Evolutionary conservation across 2,888 invertebrate genomes (phyloP), one percentile per base, ranked within the genome.

Genomic region (Branchinecta sandiegonensis): DNA sequence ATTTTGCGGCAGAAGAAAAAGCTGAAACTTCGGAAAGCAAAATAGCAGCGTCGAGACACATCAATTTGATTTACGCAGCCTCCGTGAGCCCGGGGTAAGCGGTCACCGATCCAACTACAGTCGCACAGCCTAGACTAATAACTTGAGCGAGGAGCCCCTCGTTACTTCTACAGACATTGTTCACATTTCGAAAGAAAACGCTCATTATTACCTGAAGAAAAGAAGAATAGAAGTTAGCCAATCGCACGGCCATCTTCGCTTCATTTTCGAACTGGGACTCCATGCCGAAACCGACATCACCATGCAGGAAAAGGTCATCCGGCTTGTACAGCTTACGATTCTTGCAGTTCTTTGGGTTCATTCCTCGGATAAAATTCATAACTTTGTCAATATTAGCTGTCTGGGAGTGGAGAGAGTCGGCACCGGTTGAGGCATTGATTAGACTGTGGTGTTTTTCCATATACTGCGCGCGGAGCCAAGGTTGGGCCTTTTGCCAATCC

Each of bases 221-320:
- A 63, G 91, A 90, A 76, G 94, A 94, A 72, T 96, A 88, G 77
- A 97, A 97, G 78, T 97, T 95, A 0, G 96, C 90, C 67, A 96
- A 80, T 66, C 96, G 84, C n/a, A 94, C 83, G 4, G 96, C 97
- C 88, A 94, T 94, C 78, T 93, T 89, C 0, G 95, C 96, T 80
- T 97, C 94, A 75, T 94, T 94, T 76, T 90, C 87, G 75, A 93
- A 92, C 77, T 91, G 94, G 71, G 89, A 86, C 73, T 91, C 86
- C 0, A 89, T 88, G 0, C 94, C 94, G 76, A 80, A 92, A 50
- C 87, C 86, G 66, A 92, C 85, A 77, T 95, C 94, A 0, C 95
- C 95, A 67, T 88, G 89, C 56, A 95, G 79, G 70, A 81, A 78
- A 64, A 94, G 79, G 74, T 92, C 87, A 70, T 89, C 84, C 0